Conservation (phyloP, 2,113 vertebrate genomes). For the Forbesichthys papilliferus region DNA sequence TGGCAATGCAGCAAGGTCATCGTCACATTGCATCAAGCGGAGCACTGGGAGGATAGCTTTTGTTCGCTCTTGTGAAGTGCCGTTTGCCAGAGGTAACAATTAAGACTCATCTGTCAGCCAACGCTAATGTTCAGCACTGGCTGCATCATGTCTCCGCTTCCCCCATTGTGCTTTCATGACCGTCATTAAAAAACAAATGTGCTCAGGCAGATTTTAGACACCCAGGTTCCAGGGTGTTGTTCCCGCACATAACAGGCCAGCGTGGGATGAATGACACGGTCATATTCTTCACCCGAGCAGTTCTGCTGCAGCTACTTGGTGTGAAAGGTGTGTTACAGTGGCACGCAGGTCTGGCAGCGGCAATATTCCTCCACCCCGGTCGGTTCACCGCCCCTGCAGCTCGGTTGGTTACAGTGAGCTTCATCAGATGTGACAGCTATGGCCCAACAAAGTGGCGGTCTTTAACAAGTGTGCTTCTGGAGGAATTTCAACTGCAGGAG, state of each 20-base stretch:
- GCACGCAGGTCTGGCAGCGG: slow-evolving; percentile 46
- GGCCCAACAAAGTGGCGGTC: slow-evolving; percentile 65
- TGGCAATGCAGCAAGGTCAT: slow-evolving; percentile 74
- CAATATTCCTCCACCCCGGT: slow-evolving; percentile 40
- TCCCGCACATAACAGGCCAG: background rate
- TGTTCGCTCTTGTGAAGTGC: slow-evolving; percentile 68
- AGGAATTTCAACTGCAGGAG: slow-evolving; percentile 47
- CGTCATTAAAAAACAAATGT: slow-evolving; percentile 57
- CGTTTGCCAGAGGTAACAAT: slow-evolving; percentile 74
- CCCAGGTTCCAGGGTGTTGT: slow-evolving; percentile 25
- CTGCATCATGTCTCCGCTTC: slow-evolving; percentile 27
- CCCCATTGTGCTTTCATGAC: slow-evolving; percentile 49
- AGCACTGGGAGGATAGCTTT: slow-evolving; percentile 61
- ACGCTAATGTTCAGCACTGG: slow-evolving; percentile 56
- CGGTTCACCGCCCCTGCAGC: slow-evolving; percentile 40
- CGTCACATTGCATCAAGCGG: slow-evolving; percentile 73
- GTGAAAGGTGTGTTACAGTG: slow-evolving; percentile 51
- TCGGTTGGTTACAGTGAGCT: slow-evolving; percentile 52
- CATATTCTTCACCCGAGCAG: background rate
- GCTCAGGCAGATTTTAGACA: slow-evolving; percentile 33
- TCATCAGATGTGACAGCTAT: slow-evolving; percentile 73
- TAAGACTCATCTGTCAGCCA: slow-evolving; percentile 72
- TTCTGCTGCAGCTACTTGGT: slow-evolving; percentile 29
- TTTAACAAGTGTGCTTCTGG: slow-evolving; percentile 69
- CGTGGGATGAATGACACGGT: slow-evolving; percentile 9